These are phyloP conservation scores for Gnathonemus longibarbis DNA, from an alignment of 2,113 vertebrate genomes.

Conservation along the genomic window DNA sequence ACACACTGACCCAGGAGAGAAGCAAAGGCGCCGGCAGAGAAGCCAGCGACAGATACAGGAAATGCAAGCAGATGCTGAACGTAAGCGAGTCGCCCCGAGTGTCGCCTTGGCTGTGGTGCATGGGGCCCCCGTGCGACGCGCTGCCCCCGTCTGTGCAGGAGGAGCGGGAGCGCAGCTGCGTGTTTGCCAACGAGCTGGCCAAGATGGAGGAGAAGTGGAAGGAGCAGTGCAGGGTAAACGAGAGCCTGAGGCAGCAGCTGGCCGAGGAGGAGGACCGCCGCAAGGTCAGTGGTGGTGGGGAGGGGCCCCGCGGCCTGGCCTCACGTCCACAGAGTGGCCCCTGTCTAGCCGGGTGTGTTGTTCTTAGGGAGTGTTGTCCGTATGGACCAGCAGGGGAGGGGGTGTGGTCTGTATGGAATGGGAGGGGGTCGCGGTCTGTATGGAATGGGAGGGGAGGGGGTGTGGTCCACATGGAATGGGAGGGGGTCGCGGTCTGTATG, in stretches of 20 bases:
- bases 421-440: background rate
- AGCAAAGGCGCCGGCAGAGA: slow-evolving; percentile 66
- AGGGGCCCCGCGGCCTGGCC: background rate
- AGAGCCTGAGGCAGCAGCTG: slow-evolving; percentile 74
- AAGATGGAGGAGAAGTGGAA: slow-evolving; percentile 92
- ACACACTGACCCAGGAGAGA: slow-evolving; percentile 61
- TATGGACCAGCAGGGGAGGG: background rate
- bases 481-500: background rate
- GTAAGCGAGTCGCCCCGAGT: slow-evolving; percentile 50
- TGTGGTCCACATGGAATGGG: background rate
- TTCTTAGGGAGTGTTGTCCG: background rate
- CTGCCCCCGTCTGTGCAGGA: slow-evolving; percentile 34
- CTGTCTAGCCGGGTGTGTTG: background rate
- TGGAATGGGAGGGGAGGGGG: background rate
- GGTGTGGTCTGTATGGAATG: background rate
- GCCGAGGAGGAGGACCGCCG: slow-evolving; percentile 76
- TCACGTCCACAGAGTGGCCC: background rate
- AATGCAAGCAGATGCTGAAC: slow-evolving; percentile 67
- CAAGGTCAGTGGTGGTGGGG: slow-evolving; percentile 59
- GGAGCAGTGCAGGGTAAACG: slow-evolving; percentile 83
- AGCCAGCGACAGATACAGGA: slow-evolving; percentile 70
- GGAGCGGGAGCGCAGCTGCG: slow-evolving; percentile 65
- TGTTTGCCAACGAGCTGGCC: slow-evolving; percentile 83
- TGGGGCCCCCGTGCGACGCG: background rate
- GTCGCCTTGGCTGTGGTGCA: background rate